Evolutionary conservation across 2,113 vertebrate genomes (phyloP), one percentile per base, ranked within the genome.

Genomic region (Riparia riparia): DNA sequence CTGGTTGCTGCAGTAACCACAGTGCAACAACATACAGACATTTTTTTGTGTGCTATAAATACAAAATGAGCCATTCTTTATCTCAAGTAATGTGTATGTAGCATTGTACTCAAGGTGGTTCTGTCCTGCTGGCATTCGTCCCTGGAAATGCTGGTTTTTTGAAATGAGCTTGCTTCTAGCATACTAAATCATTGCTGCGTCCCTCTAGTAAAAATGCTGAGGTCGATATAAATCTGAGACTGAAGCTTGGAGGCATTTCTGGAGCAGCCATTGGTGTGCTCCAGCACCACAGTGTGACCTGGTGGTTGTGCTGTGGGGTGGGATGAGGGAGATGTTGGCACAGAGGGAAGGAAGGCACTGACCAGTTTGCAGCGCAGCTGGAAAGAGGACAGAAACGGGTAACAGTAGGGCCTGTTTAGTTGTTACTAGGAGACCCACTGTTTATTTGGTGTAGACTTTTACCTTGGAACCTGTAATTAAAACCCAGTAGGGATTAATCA

Each of bases 391-490:
- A 25, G 57, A 82, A 77, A 44, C 0, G 9, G 9, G 25, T 65
- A 72, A 26, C 47, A 84, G 26, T 41, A 41, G 37, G 51, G 58
- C 25, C 8, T 84, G 77, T 89, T 93, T 86, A 58, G 29, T 31
- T 91, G 72, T 91, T 10, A 31, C 87, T 82, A 77, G 60, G 90
- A 86, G 44, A 86, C 42, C 14, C 4, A 3, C 58, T 63, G 3
- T 16, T 90, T 88, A 28, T 0, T 0, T 74, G 71, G 77, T 70
- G 60, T 25, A 91, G 71, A 50, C 90, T 96, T 94, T 90, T 51
- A 91, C 80, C 69, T 93, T 83, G 50, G 50, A 95, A 77, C 60
- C 5, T 73, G n/a, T 89, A 86, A 94, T 86, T 92, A 91, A 93
- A 95, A 79, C 8, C 26, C 53, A 77, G 15, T 0, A 1, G 56